Evolutionary conservation across 2,888 invertebrate genomes (phyloP).

Genomic region (Lissonota sp.): DNA sequence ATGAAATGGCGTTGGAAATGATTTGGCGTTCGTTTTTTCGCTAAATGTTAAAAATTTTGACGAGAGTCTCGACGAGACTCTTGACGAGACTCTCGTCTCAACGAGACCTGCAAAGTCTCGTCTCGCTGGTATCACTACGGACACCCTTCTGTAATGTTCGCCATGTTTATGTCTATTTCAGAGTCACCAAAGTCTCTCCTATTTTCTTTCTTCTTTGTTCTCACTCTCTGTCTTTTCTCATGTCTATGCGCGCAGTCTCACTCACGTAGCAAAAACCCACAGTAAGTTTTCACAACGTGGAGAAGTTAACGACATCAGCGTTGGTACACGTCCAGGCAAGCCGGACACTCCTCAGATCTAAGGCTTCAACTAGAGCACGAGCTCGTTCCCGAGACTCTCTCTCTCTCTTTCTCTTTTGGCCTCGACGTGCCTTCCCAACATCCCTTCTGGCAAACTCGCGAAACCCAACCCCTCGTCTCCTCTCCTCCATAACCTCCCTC

Average conservation of each 20-base stretch:
- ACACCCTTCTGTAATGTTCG: no score
- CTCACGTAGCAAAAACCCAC: constrained; percentile 24
- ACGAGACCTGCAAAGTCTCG: no score
- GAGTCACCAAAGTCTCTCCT: no score
- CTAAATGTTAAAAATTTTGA: no score
- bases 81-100: no score
- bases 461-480: constrained; percentile 39
- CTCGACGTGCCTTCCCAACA: constrained; percentile 40
- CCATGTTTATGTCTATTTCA: no score
- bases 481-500: constrained; percentile 29
- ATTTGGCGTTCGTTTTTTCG: no score
- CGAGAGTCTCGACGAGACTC: no score
- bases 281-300: constrained; percentile 54
- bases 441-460: constrained; percentile 49
- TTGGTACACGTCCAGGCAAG: constrained; percentile 63
- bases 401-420: constrained; percentile 53
- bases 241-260: constrained; percentile 12
- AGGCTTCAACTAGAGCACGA: constrained; percentile 80
- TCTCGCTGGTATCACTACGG: no score
- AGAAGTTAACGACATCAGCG: constrained; percentile 77
- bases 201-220: no score
- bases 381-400: constrained; percentile 62
- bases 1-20: no score
- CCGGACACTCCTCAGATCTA: constrained; percentile 71
- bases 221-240: constrained; percentile 13